phyloP scores from a whole-genome alignment of 1,140 invertebrate genomes.

The Neodiprion fabricii region DNA sequence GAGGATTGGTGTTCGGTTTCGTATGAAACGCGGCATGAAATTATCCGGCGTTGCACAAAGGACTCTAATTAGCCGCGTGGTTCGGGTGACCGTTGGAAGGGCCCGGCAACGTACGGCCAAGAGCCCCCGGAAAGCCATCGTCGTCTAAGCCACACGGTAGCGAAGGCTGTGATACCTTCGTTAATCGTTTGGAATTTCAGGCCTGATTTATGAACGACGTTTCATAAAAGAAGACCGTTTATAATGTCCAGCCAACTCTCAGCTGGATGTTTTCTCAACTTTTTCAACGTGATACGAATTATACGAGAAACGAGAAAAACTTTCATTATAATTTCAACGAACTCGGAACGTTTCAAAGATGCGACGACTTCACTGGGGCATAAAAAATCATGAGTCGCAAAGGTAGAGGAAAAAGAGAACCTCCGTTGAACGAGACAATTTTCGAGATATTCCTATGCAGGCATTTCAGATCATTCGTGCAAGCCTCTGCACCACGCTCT shows the following conservation, averaged over 20 bases:
- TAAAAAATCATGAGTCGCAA: too few species aligned
- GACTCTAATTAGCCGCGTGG: neutral
- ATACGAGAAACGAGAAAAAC: neutral
- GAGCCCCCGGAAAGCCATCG: neutral
- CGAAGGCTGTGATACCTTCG: slow-evolving; percentile 1
- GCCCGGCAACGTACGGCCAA: neutral
- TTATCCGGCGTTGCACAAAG: slow-evolving; percentile 1
- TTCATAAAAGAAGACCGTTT: neutral
- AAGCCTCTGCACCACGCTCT: neutral
- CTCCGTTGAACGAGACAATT: too few species aligned
- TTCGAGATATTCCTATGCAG: neutral
- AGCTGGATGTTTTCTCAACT: neutral
- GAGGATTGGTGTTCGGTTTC: neutral
- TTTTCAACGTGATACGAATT: neutral
- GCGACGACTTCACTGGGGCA: too few species aligned
- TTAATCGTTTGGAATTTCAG: neutral
- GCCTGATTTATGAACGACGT: slow-evolving; percentile 4
- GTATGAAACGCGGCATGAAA: neutral
- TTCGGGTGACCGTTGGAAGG: neutral
- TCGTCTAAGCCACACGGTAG: slow-evolving; percentile 1
- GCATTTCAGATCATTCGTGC: neutral
- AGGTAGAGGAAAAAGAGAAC: too few species aligned
- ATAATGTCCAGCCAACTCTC: neutral
- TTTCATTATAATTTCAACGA: neutral
- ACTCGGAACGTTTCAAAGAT: too few species aligned